A percentile compares a stretch with the other conserved stretches of the same genome.
Evolutionary conservation across 2,888 invertebrate species (phyloP).

Genomic region (Slavum lentiscoides): DNA sequence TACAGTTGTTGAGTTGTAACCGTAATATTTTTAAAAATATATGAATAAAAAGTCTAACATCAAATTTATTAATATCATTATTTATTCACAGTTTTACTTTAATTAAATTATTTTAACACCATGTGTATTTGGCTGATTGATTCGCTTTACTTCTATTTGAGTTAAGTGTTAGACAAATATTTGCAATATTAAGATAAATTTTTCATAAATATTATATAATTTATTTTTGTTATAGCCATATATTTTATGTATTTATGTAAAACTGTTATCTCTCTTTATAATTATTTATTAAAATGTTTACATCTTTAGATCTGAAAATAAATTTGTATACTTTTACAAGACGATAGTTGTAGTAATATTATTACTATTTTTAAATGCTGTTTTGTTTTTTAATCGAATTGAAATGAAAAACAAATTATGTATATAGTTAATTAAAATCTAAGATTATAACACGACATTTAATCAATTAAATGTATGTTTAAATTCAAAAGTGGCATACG

Average conservation of each 20-base stretch:
- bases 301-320: neutral
- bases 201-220: constrained; percentile 9
- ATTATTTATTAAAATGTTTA: neutral
- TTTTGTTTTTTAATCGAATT: no score
- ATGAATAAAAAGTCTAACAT: no score
- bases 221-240: constrained; percentile 34
- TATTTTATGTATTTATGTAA: neutral
- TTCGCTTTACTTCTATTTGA: neutral
- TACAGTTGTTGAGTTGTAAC: no score
- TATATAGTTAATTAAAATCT: no score
- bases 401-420: no score
- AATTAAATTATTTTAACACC: neutral
- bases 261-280: constrained; percentile 20
- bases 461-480: no score
- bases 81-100: neutral
- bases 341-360: no score
- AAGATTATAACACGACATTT: no score
- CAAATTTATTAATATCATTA: no score
- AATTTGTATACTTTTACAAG: neutral
- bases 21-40: no score
- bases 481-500: no score
- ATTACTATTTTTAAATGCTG: no score
- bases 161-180: neutral
- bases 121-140: constrained; percentile 12
- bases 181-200: constrained; percentile 3